Evolutionary conservation across 1,140 invertebrate genomes (phyloP), one percentile per base, ranked within the genome.

Genomic region (Pseudomyrmex dendroicus): DNA sequence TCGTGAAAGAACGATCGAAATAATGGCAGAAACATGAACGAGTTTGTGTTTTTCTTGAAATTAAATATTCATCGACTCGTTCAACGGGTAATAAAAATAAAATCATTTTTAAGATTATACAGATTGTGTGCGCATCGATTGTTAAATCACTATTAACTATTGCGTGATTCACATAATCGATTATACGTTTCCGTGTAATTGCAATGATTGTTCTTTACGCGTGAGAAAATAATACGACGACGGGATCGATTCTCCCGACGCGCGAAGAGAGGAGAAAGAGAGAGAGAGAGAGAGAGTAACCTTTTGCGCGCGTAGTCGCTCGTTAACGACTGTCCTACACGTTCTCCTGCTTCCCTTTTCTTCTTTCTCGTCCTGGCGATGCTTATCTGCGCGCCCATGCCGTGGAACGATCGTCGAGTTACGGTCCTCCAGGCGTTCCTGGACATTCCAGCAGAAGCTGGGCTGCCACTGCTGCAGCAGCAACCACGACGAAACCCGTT

Each of bases 311-410:
- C 63, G 59, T 82, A 89, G 88, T 86, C 82, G 88, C 88, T 89
- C 87, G 87, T 89, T 89, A 89, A 88, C 87, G 87, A 85, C 86
- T 89, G 86, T 89, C 87, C 86, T 89, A 89, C 87, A 89, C 87
- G 86, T 68, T 86, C 82, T 50, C 70, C 70, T 61, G 66, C 77
- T 46, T 83, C 64, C 74, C 83, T 87, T 67, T 85, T 86, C 85
- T 84, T 83, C 85, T 50, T 63, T 62, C 77, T 76, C 83, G 83
- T 86, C 64, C 87, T 87, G 22, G 64, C 86, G 90, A 91, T 91
- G 68, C 74, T 91, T 91, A 91, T 91, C 90, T 74, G 77, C 59
- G 73, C 22, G 22, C 76, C 72, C 59, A 67, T 44, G 57, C 61
- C 61, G 86, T 87, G 82, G 78, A 74, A 72, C 57, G 64, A 54